Evolutionary conservation across 2,888 invertebrate species (phyloP), one percentile per base, ranked within the genome.

Genomic region (Lithophane ornitopus): DNA sequence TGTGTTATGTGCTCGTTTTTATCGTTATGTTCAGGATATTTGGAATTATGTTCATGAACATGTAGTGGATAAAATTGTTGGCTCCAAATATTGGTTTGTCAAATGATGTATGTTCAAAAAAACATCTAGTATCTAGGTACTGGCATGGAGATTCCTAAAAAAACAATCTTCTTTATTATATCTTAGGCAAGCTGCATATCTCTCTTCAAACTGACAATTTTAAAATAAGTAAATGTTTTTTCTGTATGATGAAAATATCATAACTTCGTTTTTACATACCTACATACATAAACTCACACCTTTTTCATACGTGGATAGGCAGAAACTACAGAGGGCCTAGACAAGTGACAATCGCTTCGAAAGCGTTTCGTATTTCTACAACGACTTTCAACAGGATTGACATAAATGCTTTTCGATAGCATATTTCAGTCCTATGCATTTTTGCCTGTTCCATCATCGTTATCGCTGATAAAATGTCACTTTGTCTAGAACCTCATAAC

Each of bases 1-100:
- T 84, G 85, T 73, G 76, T 75, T 67, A 70, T 76, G 11, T 68
- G 11, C 54, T 59, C 58, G 19, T 46, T 79, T 59, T 83, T 34
- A 56, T 56, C 11, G 19, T 71, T 66, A 56, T 39, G 0, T 34
- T 67, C 14, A 19, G 41, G 22, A 28, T 39, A 28, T 67, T 78
- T 39, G 26, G 4, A 26, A 68, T 68, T 69, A 61, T 56, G 1
- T 49, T 71, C 62, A 68, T 67, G 52, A 67, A 39, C 11, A 39
- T 3, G 2, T 26, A n/a, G 22, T 67, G 34, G 4, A 8, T 44
- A 8, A 61, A 71, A 44, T 59, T 16, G 8, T 66, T 22, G 22
- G 9, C 14, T 54, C 11, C n/a, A 1, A 67, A 54, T 19, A 19
- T 34, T 11, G 9, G 0, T 19, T 56, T 69, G 8, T 8, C 16